Evolutionary conservation across 2,888 invertebrate species (phyloP).

Genomic region (Caenorhabditis afra): DNA sequence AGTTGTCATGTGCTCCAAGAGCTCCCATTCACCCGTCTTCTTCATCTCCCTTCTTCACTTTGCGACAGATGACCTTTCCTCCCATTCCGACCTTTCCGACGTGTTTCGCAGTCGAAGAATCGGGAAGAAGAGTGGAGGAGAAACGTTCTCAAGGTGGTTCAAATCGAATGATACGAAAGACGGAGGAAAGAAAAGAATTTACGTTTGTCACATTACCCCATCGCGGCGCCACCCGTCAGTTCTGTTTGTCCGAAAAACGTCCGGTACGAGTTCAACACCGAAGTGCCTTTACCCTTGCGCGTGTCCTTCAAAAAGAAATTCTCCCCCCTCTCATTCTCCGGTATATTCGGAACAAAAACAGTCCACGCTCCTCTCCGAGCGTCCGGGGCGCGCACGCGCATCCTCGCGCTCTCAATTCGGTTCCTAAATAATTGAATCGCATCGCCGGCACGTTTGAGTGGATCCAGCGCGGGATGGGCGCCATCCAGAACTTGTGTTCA

Average conservation of each 20-base stretch:
- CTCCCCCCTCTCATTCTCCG: slow-evolving; percentile 3
- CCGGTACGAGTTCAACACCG: slow-evolving; percentile 25
- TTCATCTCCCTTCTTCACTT: neutral
- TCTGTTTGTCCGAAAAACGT: slow-evolving; percentile 39
- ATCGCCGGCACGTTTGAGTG: slow-evolving; percentile 18
- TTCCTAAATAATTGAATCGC: slow-evolving; percentile 16
- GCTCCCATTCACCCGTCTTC: neutral
- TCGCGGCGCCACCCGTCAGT: slow-evolving; percentile 21
- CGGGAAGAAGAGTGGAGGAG: slow-evolving; percentile 2
- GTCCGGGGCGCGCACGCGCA: slow-evolving; percentile 13
- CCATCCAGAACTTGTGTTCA: slow-evolving; percentile 37
- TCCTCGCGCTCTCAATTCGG: slow-evolving; percentile 2
- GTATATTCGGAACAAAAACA: slow-evolving; percentile 47
- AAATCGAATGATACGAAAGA: slow-evolving; percentile 50
- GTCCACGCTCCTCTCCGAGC: slow-evolving; percentile 4
- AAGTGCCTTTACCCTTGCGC: slow-evolving; percentile 9
- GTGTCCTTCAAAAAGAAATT: slow-evolving; percentile 47
- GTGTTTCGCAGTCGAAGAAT: neutral
- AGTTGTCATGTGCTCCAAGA: neutral
- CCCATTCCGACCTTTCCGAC: slow-evolving; percentile 27
- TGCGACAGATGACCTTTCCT: neutral
- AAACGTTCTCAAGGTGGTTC: slow-evolving; percentile 57
- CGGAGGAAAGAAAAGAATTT: no score
- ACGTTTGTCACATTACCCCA: slow-evolving; percentile 30
- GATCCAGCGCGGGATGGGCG: slow-evolving; percentile 7